Conservation (phyloP, 2,113 vertebrate species). For the Dromiciops gliroides region DNA sequence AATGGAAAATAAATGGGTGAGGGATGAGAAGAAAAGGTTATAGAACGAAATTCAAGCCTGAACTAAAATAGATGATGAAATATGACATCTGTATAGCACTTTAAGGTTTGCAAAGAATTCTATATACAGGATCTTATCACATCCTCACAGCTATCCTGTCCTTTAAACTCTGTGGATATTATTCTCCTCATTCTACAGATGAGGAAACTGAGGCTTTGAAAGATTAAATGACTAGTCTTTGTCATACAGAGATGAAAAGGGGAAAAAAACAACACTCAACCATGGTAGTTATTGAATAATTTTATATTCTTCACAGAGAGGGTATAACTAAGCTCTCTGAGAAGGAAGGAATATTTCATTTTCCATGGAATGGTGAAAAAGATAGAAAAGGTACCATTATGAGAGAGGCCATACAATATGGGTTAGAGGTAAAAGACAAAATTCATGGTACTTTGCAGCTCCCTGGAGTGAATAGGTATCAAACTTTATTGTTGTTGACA, state of each 20-base stretch:
- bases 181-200: neutral
- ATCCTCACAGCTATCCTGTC: neutral
- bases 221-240: neutral
- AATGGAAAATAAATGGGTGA: neutral
- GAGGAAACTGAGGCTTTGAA: neutral
- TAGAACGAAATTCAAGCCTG: neutral
- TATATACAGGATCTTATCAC: neutral
- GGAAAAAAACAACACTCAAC: neutral
- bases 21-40: neutral
- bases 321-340: neutral
- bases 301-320: neutral
- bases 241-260: neutral
- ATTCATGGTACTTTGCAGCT: neutral
- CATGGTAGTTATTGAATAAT: neutral
- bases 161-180: neutral
- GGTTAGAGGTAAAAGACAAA: neutral
- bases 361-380: neutral
- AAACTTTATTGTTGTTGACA: neutral
- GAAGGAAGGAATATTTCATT: neutral
- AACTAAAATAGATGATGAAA: neutral
- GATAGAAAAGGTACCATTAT: neutral
- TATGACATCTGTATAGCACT: neutral
- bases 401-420: neutral
- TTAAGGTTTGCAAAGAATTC: neutral
- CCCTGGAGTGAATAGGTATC: neutral